A percentile compares a stretch with the other conserved stretches of the same genome.
phyloP scores from a whole-genome alignment of 2,888 invertebrate genomes.

The Spisula subtruncata region DNA sequence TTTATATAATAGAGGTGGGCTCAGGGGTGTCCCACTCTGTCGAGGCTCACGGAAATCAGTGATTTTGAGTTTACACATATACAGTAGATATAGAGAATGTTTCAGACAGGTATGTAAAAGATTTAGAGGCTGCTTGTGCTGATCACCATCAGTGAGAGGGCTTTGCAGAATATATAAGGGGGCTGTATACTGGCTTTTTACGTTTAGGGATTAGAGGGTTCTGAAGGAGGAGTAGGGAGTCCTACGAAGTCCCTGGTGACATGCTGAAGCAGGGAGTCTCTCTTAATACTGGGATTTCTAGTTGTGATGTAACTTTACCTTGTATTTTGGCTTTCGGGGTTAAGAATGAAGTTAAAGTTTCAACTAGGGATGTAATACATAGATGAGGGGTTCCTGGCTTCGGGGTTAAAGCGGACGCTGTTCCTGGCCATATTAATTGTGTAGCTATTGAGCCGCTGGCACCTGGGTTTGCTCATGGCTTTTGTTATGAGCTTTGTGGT shows the following conservation, averaged over 20 bases:
- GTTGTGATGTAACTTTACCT: conserved; percentile 86
- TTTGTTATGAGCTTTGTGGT: conserved; percentile 95
- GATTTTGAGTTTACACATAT: neutral
- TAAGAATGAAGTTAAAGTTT: conserved; percentile 84
- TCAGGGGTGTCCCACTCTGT: neutral
- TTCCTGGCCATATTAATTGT: conserved; percentile 88
- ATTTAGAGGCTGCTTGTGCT: too few species aligned
- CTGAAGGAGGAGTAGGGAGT: neutral
- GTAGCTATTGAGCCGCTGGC: conserved; percentile 90
- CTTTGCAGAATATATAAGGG: neutral
- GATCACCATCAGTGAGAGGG: neutral
- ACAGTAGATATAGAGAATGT: neutral
- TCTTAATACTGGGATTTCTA: neutral
- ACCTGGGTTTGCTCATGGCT: conserved; percentile 91
- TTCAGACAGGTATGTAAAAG: neutral
- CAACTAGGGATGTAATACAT: conserved; percentile 88
- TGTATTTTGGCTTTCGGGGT: conserved; percentile 82
- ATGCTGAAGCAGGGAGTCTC: neutral
- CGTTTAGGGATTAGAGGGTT: neutral
- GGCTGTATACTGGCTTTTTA: neutral
- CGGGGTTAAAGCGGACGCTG: conserved; percentile 88
- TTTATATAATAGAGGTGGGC: neutral
- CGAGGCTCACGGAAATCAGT: neutral
- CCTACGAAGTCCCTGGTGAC: neutral
- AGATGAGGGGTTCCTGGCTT: conserved; percentile 87